These are phyloP conservation scores for Drosophila atroscutellata DNA, from an alignment of 2,888 invertebrate species.

Conservation along the genomic window DNA sequence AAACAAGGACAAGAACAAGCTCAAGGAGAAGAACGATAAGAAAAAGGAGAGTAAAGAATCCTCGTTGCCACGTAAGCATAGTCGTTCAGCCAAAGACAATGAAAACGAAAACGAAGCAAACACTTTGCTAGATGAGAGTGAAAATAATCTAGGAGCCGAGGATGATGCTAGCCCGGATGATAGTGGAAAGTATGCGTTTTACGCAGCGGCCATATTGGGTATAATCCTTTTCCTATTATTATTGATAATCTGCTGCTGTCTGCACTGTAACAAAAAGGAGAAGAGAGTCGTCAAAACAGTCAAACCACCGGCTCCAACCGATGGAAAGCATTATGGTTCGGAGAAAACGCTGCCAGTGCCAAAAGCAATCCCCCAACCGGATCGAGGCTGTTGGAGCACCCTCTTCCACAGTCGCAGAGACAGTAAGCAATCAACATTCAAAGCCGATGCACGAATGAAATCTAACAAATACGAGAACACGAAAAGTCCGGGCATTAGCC, in stretches of 20 bases:
- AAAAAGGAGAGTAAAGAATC: background rate
- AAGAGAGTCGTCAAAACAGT: background rate
- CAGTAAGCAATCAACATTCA: background rate
- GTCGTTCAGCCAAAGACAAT: conserved; percentile 26
- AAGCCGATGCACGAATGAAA: background rate
- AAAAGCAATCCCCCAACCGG: accelerated
- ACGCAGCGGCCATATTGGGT: conserved; percentile 46
- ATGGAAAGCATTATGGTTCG: background rate
- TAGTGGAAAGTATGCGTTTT: conserved; percentile 48
- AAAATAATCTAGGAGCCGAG: background rate
- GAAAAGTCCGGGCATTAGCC: conserved; percentile 17
- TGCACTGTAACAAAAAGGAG: conserved; percentile 17
- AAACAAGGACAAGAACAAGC: background rate
- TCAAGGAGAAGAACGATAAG: background rate
- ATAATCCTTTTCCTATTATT: conserved; percentile 51
- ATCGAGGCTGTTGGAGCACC: conserved; percentile 19
- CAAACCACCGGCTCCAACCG: background rate
- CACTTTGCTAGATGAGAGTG: background rate
- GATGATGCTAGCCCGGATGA: conserved; percentile 31
- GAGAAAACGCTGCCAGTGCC: conserved; percentile 3
- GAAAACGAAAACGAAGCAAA: background rate
- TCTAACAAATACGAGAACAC: background rate
- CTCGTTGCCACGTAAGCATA: conserved; percentile 13
- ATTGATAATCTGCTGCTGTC: conserved; percentile 55
- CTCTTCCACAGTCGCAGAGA: conserved; percentile 28